phyloP scores from a whole-genome alignment of 2,113 vertebrate species.

The Cisticola juncidis region DNA sequence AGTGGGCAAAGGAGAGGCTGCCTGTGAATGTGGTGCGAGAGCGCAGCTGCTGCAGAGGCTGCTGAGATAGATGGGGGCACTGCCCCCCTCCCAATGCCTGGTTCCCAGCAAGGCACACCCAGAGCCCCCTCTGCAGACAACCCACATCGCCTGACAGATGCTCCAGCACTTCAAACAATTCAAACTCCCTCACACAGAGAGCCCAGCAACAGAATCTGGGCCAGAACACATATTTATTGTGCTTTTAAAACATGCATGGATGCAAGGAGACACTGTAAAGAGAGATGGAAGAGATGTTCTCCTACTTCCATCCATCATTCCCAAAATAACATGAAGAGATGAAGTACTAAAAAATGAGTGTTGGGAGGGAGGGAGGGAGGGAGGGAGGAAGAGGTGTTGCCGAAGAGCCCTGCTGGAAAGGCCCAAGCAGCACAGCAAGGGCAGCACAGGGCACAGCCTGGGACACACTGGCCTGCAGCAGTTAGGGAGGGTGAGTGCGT shows the following conservation, averaged over 20 bases:
- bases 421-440: neutral
- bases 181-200: neutral
- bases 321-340: neutral
- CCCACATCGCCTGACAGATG: neutral
- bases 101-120: neutral
- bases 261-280: neutral
- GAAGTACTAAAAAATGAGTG: neutral
- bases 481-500: no score
- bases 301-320: neutral
- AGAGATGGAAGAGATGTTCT: neutral
- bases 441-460: neutral
- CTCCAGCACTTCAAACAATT: neutral
- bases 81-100: neutral
- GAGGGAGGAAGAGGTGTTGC: neutral
- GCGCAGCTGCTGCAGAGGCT: neutral
- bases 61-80: neutral
- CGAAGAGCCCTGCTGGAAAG: fast-evolving
- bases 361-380: no score
- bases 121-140: neutral
- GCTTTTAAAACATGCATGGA: neutral
- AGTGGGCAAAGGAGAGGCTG: neutral
- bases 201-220: neutral
- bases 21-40: fast-evolving
- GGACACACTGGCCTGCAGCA: neutral
- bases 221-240: neutral